Evolutionary conservation across 92 coral and sea anemone genomes (phyloP).

Genomic region (Porites evermanni): DNA sequence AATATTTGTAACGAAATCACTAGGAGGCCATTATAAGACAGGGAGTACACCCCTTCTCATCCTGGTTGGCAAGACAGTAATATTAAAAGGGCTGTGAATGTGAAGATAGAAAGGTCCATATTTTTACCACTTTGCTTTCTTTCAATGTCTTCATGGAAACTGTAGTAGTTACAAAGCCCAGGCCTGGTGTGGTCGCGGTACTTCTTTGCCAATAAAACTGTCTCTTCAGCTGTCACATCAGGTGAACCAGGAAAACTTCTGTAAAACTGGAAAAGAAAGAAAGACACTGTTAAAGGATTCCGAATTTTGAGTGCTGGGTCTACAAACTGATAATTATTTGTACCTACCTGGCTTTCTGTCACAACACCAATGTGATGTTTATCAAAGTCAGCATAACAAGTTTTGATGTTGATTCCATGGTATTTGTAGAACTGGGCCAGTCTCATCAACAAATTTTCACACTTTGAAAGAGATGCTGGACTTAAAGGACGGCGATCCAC

Average conservation of each 20-base stretch:
- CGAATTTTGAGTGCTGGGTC: not conserved
- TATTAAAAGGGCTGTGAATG: no score
- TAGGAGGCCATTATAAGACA: no score
- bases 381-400: slow-evolving; percentile 97
- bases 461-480: slow-evolving; percentile 92
- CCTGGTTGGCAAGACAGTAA: not conserved
- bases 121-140: slow-evolving; percentile 76
- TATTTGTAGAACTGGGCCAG: slow-evolving; percentile 91
- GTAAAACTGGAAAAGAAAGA: slow-evolving; percentile 67
- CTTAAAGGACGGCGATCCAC: slow-evolving; percentile 92
- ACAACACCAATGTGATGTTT: slow-evolving; percentile 98
- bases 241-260: slow-evolving; percentile 99
- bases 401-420: slow-evolving; percentile 96
- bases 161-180: slow-evolving; percentile 89
- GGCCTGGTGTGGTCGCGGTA: slow-evolving; percentile 88
- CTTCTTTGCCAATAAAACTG: slow-evolving; percentile 84
- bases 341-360: slow-evolving; percentile 89
- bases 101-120: not conserved
- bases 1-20: no score
- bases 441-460: slow-evolving; percentile 77
- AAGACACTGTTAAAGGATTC: not conserved
- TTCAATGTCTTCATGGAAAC: slow-evolving; percentile 89
- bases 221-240: slow-evolving; percentile 88
- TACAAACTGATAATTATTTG: not conserved
- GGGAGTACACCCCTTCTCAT: no score